Evolutionary conservation across 2,113 vertebrate species (phyloP).

Genomic region (Pseudois nayaur): DNA sequence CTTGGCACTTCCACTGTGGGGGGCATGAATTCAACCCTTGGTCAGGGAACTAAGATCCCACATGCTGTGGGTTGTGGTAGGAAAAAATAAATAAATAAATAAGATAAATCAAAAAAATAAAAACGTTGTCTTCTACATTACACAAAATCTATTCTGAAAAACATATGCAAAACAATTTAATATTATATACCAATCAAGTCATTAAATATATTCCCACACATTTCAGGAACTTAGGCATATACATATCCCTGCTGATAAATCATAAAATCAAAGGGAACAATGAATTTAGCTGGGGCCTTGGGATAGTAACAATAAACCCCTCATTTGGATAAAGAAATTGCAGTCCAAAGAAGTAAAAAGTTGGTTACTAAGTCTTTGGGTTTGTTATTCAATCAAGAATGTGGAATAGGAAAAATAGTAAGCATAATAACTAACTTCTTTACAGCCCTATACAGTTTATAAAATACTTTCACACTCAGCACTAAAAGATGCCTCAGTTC

Average conservation of each 20-base stretch:
- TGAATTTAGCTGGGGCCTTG: not conserved
- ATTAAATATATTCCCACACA: not conserved
- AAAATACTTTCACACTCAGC: not conserved
- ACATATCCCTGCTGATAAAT: not conserved
- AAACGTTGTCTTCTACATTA: not conserved
- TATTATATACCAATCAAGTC: not conserved
- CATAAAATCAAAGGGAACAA: not conserved
- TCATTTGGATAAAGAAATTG: not conserved
- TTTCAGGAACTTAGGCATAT: not conserved
- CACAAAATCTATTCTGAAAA: not conserved
- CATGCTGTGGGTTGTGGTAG: not conserved
- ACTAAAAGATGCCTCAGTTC: not conserved
- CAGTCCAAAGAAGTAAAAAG: not conserved
- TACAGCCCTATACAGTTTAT: not conserved
- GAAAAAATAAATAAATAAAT: not conserved
- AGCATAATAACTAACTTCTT: not conserved
- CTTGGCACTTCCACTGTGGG: not conserved
- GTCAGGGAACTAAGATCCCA: not conserved
- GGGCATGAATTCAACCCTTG: not conserved
- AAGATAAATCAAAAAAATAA: not conserved
- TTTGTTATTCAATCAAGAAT: not conserved
- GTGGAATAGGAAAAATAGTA: conserved; percentile 1
- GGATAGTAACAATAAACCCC: not conserved
- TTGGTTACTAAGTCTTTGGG: not conserved
- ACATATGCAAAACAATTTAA: not conserved